Evolutionary conservation across 2,888 invertebrate genomes (phyloP), one percentile per base, ranked within the genome.

Genomic region (Tuberolachnus salignus): DNA sequence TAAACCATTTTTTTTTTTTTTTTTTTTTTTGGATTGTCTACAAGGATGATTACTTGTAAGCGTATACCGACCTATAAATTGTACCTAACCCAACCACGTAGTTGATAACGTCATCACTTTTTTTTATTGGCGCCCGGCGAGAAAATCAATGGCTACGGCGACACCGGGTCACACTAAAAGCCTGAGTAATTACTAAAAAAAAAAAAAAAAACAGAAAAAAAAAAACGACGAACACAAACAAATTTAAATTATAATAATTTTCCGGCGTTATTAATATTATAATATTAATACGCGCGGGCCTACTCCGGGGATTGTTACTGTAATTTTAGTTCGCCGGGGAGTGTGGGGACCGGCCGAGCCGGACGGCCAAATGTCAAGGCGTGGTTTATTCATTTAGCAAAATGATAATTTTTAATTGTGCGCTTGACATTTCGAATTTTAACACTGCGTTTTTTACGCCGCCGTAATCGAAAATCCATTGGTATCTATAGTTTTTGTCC

Each of bases 311-410:
- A 55, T 55, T 70, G 42, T 57, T 55, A 2, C 19, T 21, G 21
- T 69, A 69, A 55, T 42, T 34, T 11, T 19, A 14, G 53, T 21
- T 4, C n/a, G 11, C 26, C 3, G 34, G 13, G 21, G 10, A 46
- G 10, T 11, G 46, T 46, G 10, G 46, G 46, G 10, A 46, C 46
- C 6, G 46, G 46, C 11, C 21, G 14, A 21, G 26, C 57, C 16
- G 46, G 53, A 51, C 42, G 46, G 66, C 75, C 75, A 75, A 66
- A 63, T 75, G 75, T 66, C 66, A 75, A 75, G 75, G 53, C 64
- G n/a, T n/a, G n/a, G n/a, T 55, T 55, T 34, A 34, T 34, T 34
- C 66, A 74, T 74, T 66, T 44, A 57, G 55, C 66, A n/a, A 67
- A 75, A 67, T 75, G 55, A 66, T 66, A 55, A 34, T 4, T 6